A percentile compares a stretch with the other conserved stretches of the same genome.
Conservation (phyloP, 2,797 vertebrate species). For the Botia almorhae region DNA sequence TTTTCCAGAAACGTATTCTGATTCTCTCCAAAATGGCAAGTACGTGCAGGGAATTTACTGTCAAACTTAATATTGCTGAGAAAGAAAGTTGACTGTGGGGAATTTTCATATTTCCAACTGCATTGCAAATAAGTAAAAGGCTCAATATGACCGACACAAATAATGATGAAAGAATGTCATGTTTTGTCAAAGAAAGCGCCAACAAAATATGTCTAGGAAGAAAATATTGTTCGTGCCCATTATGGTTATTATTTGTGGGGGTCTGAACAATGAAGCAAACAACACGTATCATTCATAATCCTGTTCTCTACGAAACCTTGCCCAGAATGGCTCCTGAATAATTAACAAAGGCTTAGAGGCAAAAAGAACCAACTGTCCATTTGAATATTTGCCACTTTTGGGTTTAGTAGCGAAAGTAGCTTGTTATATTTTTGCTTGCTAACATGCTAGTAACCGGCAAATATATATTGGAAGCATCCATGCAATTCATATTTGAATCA, state of each 20-base stretch:
- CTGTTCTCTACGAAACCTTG: neutral
- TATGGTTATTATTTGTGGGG: constrained; percentile 5
- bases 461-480: constrained; percentile 16
- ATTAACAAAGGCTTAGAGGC: constrained; percentile 29
- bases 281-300: neutral
- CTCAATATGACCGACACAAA: neutral
- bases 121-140: neutral
- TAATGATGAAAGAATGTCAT: neutral
- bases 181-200: neutral
- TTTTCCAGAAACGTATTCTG: too few species aligned
- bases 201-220: neutral
- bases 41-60: neutral
- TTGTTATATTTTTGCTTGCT: constrained; percentile 5
- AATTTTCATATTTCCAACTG: neutral
- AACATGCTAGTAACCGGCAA: constrained; percentile 27
- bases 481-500: constrained; percentile 46
- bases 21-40: neutral
- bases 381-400: constrained; percentile 13
- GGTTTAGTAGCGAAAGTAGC: constrained; percentile 9
- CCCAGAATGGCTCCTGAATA: constrained; percentile 39
- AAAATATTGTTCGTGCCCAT: constrained; percentile 4
- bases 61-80: neutral
- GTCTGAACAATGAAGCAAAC: neutral
- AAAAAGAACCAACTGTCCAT: constrained; percentile 41
- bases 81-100: neutral